A percentile compares a stretch with the other conserved stretches of the same genome.
Conservation (phyloP, 2,888 invertebrate species). For the Chalcis sispes region DNA sequence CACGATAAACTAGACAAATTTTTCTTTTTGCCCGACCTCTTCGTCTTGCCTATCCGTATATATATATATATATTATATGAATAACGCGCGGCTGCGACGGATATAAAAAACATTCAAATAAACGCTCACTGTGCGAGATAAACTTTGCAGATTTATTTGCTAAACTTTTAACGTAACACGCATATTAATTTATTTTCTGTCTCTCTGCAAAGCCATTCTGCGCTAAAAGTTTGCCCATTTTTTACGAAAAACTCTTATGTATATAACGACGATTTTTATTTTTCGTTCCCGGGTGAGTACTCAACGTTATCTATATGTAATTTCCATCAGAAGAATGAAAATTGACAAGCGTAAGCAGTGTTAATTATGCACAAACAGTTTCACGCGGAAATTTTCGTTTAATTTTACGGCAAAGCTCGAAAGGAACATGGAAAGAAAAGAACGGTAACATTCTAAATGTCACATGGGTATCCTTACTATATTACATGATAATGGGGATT, state of each 20-base stretch:
- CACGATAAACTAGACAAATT: no score
- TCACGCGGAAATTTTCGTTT: no score
- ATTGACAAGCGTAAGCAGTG: slow-evolving; percentile 43
- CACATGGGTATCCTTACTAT: no score
- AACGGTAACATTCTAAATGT: no score
- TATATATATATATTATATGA: no score
- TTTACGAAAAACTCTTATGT: slow-evolving; percentile 48
- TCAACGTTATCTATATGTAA: slow-evolving; percentile 35
- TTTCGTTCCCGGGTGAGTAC: slow-evolving; percentile 50
- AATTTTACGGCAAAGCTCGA: no score
- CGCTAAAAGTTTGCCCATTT: slow-evolving; percentile 48
- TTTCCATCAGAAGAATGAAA: slow-evolving; percentile 43
- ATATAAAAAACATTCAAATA: slow-evolving; percentile 60
- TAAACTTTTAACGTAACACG: slow-evolving; percentile 57
- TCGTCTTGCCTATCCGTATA: no score
- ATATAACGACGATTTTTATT: slow-evolving; percentile 11
- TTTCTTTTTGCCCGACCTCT: no score
- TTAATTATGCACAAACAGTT: no score
- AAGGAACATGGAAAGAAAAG: no score
- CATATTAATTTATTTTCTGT: slow-evolving; percentile 57
- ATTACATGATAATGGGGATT: no score
- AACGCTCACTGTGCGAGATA: slow-evolving; percentile 23
- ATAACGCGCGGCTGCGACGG: slow-evolving; percentile 44
- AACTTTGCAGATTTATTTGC: slow-evolving; percentile 59
- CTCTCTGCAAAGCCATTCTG: slow-evolving; percentile 29